Evolutionary conservation across 2,113 vertebrate genomes (phyloP).

Genomic region (Rutilus rutilus): DNA sequence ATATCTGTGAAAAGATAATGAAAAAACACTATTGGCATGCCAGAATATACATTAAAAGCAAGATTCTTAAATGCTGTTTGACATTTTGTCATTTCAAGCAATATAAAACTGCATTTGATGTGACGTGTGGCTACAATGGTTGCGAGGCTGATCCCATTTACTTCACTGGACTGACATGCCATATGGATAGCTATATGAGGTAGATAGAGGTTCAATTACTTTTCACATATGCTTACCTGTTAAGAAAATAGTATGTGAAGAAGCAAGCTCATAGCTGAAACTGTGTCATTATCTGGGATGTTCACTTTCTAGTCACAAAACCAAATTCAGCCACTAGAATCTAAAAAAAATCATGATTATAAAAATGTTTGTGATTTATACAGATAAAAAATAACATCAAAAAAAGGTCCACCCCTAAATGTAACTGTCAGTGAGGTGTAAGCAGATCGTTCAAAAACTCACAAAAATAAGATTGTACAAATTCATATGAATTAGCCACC

Average conservation of each 20-base stretch:
- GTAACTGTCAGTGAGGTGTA: no score
- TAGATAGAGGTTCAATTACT: background rate
- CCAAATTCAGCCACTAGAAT: no score
- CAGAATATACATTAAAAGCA: conserved; percentile 20
- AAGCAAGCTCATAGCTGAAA: background rate
- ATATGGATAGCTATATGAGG: background rate
- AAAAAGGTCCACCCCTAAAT: no score
- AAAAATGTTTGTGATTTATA: no score
- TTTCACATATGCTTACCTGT: background rate
- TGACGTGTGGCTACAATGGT: background rate
- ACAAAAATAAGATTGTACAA: no score
- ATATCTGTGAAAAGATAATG: background rate
- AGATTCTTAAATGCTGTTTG: background rate
- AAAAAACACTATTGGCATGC: conserved; percentile 17
- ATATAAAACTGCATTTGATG: background rate
- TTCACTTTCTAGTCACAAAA: no score
- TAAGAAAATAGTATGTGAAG: background rate
- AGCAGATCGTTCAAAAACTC: no score
- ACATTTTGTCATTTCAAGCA: conserved; percentile 10
- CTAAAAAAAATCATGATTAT: no score
- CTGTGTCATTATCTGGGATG: background rate
- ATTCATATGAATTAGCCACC: no score
- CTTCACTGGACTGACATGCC: background rate
- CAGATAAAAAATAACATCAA: no score
- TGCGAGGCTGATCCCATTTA: background rate